These are phyloP conservation scores for Phodopus roborovskii DNA, from an alignment of 2,113 vertebrate species.

Conservation along the genomic window DNA sequence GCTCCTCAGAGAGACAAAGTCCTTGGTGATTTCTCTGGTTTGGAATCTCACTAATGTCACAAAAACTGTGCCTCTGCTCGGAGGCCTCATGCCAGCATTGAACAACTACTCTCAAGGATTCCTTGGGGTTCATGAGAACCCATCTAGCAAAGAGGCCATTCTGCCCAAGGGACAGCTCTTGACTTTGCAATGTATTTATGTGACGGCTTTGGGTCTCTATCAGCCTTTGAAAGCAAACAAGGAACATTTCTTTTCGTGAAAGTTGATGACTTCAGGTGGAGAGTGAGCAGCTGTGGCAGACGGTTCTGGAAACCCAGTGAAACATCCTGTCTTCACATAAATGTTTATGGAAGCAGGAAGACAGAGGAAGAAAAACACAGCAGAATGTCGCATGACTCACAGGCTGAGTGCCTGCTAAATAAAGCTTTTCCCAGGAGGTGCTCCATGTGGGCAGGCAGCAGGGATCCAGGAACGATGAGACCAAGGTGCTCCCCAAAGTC, in stretches of 20 bases:
- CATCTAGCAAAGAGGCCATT: not conserved
- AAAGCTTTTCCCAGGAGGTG: constrained; percentile 78
- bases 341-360: constrained; percentile 69
- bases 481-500: not conserved
- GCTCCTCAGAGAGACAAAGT: not conserved
- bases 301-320: not conserved
- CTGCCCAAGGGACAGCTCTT: not conserved
- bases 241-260: constrained; percentile 45
- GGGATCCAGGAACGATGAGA: not conserved
- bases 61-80: not conserved
- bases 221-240: constrained; percentile 40
- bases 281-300: constrained; percentile 18
- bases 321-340: constrained; percentile 64
- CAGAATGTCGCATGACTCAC: constrained; percentile 67
- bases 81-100: not conserved
- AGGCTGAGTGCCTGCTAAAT: constrained; percentile 70
- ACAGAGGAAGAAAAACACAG: constrained; percentile 63
- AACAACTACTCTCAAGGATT: not conserved
- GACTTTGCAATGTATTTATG: not conserved
- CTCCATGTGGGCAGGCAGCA: not conserved
- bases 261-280: constrained; percentile 61
- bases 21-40: not conserved
- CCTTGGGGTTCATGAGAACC: not conserved
- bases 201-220: not conserved
- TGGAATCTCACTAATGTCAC: not conserved